Base-by-base conservation (phyloP, 2,888 invertebrate genomes). In the Drosophila demipolita region DNA sequence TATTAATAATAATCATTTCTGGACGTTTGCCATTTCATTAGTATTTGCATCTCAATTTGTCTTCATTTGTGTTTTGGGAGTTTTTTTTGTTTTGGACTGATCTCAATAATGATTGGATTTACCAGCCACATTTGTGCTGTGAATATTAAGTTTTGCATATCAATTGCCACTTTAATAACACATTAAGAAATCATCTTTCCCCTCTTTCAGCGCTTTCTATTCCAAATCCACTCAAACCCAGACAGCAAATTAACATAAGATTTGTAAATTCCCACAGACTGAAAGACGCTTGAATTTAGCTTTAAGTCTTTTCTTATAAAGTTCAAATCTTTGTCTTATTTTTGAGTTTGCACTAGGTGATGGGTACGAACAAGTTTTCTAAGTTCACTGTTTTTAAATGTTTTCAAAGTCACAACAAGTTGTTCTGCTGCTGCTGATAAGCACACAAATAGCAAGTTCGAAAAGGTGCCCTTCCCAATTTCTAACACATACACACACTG, bases 391-490 rank as follows among this genome's bases (percentile, higher is more conserved):
- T 36, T 60, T 50, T 26, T 0, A 38, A 38, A 54, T 54, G 54
- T 54, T 5, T 38, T 29, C 7, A 11, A 17, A 38, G 35, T 52
- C 38, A 15, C 23, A 52, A 33, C 52, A 50, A 23, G n/a, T 54
- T 42, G 35, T 49, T 1, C 32, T 54, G 54, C 71, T 78, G 54
- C 71, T 78, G 53, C 75, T 78, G 71, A 78, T 78, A 61, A 66
- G 53, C 64, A 60, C 49, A 33, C 26, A 20, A 40, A 49, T 38
- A 23, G 54, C 12, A 3, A 17, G 20, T 40, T 62, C 42, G 55
- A 50, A 35, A 48, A 54, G 50, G 20, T 67, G 68, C 68, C 68
- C 68, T 66, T 35, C 40, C 66, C 65, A 35, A 38, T 54, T 35
- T 52, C 20, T 33, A 38, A 26, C 53, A 66, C 52, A 64, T 64